Evolutionary conservation across 2,797 vertebrate genomes (phyloP), one percentile per base, ranked within the genome.

Genomic region (Paguma larvata): DNA sequence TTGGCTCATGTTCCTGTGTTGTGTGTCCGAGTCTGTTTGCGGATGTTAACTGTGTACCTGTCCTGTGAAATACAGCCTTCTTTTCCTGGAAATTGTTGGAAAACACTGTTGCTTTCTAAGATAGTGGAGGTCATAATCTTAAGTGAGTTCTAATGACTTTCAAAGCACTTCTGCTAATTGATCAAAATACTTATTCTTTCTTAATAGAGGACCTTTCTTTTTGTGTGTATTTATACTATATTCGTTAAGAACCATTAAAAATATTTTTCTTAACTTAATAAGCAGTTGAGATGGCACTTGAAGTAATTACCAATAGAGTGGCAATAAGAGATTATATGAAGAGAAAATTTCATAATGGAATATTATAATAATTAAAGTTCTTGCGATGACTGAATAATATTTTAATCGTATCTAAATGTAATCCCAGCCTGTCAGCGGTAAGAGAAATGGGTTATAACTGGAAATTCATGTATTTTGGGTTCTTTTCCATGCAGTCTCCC

Each of bases 211-310:
- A 56, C 53, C 59, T 41, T 92, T 90, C 94, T 77, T 78, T 70
- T 67, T 88, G 18, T 90, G 85, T 92, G 30, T 95, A 62, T 97
- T 95, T 94, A 79, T 91, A 53, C 41, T 91, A 18, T 86, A 67
- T 73, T 92, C 82, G 92, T 94, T 89, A 94, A 85, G 34, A 75
- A 62, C 34, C 78, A 95, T 94, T 96, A 53, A 62, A 91, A 90
- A 87, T 90, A 82, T 95, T 94, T 96, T 91, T 86, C 72, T 92
- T 95, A 78, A 68, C 85, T 90, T 97, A 84, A 94, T 95, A 86
- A 97, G 80, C 53, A 75, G 48, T 93, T 85, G 77, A 94, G 89
- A 75, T 95, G 93, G 38, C 82, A 87, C 93, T 97, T 93, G 73
- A 96, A 62, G 53, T 95, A 90, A 95, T 95, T 97, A 85, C 44